phyloP scores from a whole-genome alignment of 2,888 invertebrate species.

The Zaprionus obscuricornis region DNA sequence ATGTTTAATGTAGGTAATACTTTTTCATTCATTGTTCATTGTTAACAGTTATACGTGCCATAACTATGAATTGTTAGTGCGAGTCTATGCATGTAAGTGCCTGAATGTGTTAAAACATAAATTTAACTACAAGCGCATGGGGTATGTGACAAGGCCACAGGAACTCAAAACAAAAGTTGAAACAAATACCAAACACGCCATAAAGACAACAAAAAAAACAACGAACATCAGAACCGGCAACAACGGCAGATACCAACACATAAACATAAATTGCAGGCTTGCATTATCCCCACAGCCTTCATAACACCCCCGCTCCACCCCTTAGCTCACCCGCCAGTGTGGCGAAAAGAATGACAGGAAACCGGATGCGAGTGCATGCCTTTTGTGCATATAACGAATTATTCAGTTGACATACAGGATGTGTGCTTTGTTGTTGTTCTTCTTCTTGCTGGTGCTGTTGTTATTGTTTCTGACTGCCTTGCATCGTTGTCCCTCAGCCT shows the following conservation, averaged over 20 bases:
- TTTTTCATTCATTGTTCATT: conserved; percentile 67
- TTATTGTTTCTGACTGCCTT: conserved; percentile 31
- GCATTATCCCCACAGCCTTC: no score
- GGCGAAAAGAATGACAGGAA: conserved; percentile 78
- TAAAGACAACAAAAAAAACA: conserved; percentile 69
- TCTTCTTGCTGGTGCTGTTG: conserved; percentile 36
- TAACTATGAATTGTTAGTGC: conserved; percentile 5
- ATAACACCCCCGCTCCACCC: conserved; percentile 12
- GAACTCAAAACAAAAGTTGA: conserved; percentile 79
- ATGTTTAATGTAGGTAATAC: conserved; percentile 38
- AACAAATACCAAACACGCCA: conserved; percentile 79
- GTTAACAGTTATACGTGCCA: conserved; percentile 57
- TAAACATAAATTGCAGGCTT: conserved; percentile 70
- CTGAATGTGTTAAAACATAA: conserved; percentile 66
- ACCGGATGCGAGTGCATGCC: conserved; percentile 79
- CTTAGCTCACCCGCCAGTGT: conserved; percentile 17
- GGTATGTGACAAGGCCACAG: conserved; percentile 79
- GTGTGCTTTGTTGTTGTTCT: conserved; percentile 73
- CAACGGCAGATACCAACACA: conserved; percentile 39
- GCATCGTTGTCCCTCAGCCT: conserved; percentile 1
- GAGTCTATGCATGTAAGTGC: conserved; percentile 19
- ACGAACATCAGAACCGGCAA: conserved; percentile 10
- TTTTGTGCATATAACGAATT: conserved; percentile 79
- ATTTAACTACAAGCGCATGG: conserved; percentile 74
- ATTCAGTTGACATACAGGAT: conserved; percentile 79